These are phyloP conservation scores for Lethrus apterus DNA, from an alignment of 1,140 invertebrate genomes.

Conservation along the genomic window DNA sequence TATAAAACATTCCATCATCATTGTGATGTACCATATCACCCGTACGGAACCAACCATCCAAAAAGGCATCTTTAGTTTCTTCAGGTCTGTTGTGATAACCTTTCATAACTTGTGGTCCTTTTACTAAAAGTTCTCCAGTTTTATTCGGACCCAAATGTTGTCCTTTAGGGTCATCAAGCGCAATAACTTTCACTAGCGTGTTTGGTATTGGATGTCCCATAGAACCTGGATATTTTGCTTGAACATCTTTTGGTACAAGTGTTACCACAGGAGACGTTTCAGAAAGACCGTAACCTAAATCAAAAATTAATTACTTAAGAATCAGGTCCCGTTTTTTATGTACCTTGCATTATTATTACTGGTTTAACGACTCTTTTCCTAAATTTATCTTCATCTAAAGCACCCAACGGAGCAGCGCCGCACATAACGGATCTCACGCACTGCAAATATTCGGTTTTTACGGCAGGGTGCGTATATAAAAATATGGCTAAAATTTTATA, in stretches of 20 bases:
- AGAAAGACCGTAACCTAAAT: constrained; percentile 56
- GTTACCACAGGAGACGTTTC: constrained; percentile 50
- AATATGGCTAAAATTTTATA: constrained; percentile 59
- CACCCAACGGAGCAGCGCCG: constrained; percentile 65
- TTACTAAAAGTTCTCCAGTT: constrained; percentile 57
- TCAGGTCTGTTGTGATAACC: constrained; percentile 65
- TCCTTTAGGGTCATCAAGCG: constrained; percentile 48
- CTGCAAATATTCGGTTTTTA: constrained; percentile 52
- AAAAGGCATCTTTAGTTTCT: constrained; percentile 57
- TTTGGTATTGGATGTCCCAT: constrained; percentile 53
- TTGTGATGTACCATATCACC: constrained; percentile 68
- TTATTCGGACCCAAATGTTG: constrained; percentile 44
- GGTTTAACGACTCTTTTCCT: constrained; percentile 38
- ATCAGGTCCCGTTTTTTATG: not conserved
- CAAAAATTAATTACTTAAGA: not conserved
- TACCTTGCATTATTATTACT: constrained; percentile 40
- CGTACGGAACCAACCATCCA: constrained; percentile 68
- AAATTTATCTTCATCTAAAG: constrained; percentile 51
- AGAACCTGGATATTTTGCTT: constrained; percentile 40
- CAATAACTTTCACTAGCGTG: constrained; percentile 58
- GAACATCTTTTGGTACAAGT: constrained; percentile 32
- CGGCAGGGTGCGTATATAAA: constrained; percentile 53
- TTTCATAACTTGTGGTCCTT: constrained; percentile 63
- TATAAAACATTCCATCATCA: constrained; percentile 53
- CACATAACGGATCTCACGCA: constrained; percentile 48